A percentile compares a stretch with the other conserved stretches of the same genome.
Evolutionary conservation across 2,113 vertebrate species (phyloP).

Genomic region (Halichoerus grypus): DNA sequence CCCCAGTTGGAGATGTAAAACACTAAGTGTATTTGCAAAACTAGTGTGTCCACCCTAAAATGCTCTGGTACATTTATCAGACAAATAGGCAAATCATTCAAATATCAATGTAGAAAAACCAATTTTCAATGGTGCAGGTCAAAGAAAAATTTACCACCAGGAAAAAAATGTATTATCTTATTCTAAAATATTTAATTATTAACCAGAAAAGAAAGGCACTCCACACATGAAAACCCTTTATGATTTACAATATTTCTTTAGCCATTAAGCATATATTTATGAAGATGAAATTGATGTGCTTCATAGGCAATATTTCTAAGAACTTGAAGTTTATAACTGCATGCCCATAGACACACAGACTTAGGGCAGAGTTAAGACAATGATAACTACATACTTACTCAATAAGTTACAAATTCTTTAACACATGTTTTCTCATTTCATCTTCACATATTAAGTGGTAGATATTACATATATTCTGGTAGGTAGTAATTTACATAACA

Average conservation of each 20-base stretch:
- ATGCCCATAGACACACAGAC: neutral
- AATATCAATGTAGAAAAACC: neutral
- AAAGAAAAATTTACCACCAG: neutral
- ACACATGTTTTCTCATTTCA: neutral
- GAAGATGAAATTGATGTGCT: neutral
- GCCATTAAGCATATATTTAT: neutral
- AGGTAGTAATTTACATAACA: conserved; percentile 8
- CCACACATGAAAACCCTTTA: neutral
- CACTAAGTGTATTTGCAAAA: conserved; percentile 31
- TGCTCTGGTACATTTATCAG: neutral
- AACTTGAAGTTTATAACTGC: neutral
- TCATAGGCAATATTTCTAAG: neutral
- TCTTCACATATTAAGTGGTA: neutral
- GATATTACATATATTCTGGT: neutral
- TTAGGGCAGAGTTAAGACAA: neutral
- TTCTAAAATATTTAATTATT: neutral
- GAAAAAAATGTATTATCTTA: neutral
- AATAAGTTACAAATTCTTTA: neutral
- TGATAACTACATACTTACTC: neutral
- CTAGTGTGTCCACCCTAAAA: neutral
- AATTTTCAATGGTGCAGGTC: neutral
- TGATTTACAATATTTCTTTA: neutral
- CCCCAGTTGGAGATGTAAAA: neutral
- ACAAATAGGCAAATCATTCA: conserved; percentile 31
- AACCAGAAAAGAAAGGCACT: neutral